A percentile compares a stretch with the other conserved stretches of the same genome.
phyloP scores from a whole-genome alignment of 2,113 vertebrate species.

The Entomyzon cyanotis region DNA sequence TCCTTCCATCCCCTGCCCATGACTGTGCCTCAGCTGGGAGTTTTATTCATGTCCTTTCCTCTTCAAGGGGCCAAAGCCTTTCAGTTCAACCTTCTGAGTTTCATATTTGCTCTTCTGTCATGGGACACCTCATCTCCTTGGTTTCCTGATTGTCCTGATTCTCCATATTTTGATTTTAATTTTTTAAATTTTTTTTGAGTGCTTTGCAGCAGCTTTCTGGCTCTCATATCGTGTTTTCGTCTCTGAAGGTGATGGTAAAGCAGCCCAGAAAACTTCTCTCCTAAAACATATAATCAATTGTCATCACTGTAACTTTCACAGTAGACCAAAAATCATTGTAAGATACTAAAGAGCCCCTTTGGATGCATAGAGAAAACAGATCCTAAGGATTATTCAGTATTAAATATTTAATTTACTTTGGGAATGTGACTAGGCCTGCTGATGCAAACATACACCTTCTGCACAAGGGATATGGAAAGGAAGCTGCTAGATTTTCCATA shows the following conservation, averaged over 20 bases:
- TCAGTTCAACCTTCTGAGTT: neutral
- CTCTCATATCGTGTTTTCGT: neutral
- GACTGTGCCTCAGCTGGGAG: neutral
- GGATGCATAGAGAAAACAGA: neutral
- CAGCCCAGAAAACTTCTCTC: neutral
- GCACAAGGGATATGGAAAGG: neutral
- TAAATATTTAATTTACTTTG: neutral
- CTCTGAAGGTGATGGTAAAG: too few species aligned
- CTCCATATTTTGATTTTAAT: neutral
- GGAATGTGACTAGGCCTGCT: too few species aligned
- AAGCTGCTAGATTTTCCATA: neutral
- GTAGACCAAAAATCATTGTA: neutral
- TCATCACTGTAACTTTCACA: neutral
- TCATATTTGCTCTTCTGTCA: neutral
- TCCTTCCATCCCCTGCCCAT: neutral
- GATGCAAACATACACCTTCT: too few species aligned
- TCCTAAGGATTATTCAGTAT: neutral
- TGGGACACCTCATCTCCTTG: neutral
- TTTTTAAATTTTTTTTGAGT: accelerated
- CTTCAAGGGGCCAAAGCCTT: neutral
- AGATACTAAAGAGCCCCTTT: neutral
- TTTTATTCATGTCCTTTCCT: neutral
- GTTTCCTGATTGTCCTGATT: neutral
- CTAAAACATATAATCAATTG: neutral
- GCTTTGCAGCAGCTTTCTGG: neutral